Conservation (phyloP, 2,888 invertebrate genomes). For the Catocala nupta region DNA sequence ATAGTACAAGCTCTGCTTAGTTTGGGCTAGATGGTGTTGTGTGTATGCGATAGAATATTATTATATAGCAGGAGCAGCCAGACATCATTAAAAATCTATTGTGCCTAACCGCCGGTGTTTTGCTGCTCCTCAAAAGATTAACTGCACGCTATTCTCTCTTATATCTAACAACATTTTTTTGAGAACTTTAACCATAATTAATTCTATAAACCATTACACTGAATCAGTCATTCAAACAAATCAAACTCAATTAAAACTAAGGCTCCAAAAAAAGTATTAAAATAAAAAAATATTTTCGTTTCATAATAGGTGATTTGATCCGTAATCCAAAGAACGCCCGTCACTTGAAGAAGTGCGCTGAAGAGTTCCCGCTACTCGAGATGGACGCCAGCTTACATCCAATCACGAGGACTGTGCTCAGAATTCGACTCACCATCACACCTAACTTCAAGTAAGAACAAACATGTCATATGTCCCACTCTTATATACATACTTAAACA, state of each 20-base stretch:
- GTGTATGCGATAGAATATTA: too few relatives aligned
- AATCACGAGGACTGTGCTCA: constrained; percentile 96
- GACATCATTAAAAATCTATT: too few relatives aligned
- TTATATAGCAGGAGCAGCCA: too few relatives aligned
- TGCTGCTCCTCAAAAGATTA: too few relatives aligned
- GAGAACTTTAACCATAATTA: too few relatives aligned
- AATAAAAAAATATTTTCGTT: constrained; percentile 1
- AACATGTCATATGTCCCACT: background rate
- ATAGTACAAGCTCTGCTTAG: too few relatives aligned
- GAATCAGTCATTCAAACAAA: background rate
- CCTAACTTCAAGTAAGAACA: constrained; percentile 88
- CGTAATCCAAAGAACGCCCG: constrained; percentile 92
- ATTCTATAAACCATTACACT: background rate
- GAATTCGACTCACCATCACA: constrained; percentile 93
- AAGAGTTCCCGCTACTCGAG: constrained; percentile 94
- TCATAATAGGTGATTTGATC: constrained; percentile 89
- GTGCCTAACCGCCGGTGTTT: too few relatives aligned
- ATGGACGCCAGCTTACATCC: constrained; percentile 96
- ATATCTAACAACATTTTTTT: too few relatives aligned
- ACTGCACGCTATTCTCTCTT: too few relatives aligned
- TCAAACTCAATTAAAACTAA: background rate
- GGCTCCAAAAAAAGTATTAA: background rate
- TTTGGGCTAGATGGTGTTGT: too few relatives aligned
- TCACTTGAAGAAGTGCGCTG: constrained; percentile 93
- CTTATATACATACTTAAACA: too few relatives aligned